Base-by-base conservation (phyloP, 37 sponge, comb jelly and placozoan genomes). In the Chondrilla cf. caribensis region DNA sequence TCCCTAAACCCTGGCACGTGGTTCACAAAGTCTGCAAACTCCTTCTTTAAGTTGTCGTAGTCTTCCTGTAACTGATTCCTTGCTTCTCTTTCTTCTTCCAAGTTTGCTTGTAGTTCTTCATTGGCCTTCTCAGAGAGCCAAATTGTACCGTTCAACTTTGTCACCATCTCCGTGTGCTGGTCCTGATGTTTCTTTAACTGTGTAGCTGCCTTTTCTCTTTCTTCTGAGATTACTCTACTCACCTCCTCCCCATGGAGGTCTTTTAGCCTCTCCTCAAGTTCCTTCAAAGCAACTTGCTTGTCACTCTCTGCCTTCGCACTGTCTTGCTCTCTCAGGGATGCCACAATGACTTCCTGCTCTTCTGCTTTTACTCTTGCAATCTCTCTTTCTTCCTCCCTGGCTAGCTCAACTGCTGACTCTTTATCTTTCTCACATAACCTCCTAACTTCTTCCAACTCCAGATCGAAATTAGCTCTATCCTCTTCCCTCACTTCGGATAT, bases 21-120 rank as follows among this genome's bases (percentile, higher is more conserved):
- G 60, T 87, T 82, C 54, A 91, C 84, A 43, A 91, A 91, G 57
- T 87, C 80, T 18, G 92, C 75, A 77, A 91, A 91, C 42, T 91
- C 92, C 25, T n/a, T 18, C 67, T 70, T 81, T 24, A 87, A 25
- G 25, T 72, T 41, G 15, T 60, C 28, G 31, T 91, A 78, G 36
- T 84, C 81, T 7, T 17, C 6, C 64, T 91, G 72, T 60, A 81
- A 81, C 21, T 82, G 42, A 4, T 77, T 55, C 44, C 67, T 82
- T 15, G 43, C 40, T 0, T 47, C 60, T 0, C 58, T 59, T 79
- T 77, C 84, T 2, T 24, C 70, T 28, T 60, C 59, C 32, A 91
- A 57, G 0, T 78, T 59, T 18, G 22, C 59, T 54, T 47, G 42
- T 15, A 75, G 58, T 4, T 54, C 41, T 19, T 37, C 76, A 22